Conservation (phyloP, 2,113 vertebrate genomes). For the Kobus ellipsiprymnus region DNA sequence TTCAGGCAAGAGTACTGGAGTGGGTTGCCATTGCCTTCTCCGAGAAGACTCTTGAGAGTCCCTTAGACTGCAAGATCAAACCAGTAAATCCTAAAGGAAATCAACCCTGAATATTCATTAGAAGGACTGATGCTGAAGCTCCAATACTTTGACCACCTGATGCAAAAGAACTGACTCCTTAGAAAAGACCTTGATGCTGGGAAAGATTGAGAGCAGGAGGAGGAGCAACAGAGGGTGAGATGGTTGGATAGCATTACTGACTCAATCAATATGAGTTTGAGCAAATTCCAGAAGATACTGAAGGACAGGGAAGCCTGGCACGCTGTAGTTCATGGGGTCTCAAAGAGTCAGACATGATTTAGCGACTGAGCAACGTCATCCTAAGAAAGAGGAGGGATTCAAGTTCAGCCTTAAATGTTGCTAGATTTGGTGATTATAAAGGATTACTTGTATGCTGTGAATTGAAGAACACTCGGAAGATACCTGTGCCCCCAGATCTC, state of each 20-base stretch:
- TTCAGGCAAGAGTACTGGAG: no score
- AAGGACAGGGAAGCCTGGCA: background rate
- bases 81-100: background rate
- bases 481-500: background rate
- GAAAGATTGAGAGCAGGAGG: background rate
- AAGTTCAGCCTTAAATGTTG: background rate
- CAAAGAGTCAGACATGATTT: background rate
- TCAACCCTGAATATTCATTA: background rate
- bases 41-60: background rate
- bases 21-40: background rate
- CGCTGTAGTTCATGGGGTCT: background rate
- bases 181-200: background rate
- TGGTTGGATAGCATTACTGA: background rate
- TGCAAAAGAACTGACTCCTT: background rate
- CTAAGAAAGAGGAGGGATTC: background rate
- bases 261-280: background rate
- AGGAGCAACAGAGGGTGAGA: background rate
- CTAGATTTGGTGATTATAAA: background rate
- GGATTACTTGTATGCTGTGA: background rate
- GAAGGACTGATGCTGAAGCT: background rate
- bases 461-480: background rate
- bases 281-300: background rate
- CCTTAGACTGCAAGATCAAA: background rate
- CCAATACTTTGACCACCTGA: background rate
- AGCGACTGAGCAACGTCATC: background rate